Percentiles rank a stretch among this genome's conserved stretches.
phyloP scores from a whole-genome alignment of 2,888 invertebrate species.

The Rhimphoctona megacephalus region DNA sequence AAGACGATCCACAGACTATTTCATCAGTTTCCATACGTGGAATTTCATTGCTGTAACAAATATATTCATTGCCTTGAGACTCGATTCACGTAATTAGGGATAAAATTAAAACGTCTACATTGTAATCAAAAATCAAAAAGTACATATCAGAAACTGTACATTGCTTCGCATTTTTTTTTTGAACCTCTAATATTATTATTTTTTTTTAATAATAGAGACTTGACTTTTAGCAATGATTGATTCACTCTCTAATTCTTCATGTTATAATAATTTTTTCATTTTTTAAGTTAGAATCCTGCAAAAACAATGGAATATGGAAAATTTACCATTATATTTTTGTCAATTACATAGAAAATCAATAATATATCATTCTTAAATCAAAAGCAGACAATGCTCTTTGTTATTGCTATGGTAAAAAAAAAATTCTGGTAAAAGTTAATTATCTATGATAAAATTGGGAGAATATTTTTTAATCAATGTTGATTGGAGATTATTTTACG shows the following conservation, averaged over 20 bases:
- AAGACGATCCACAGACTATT: not conserved
- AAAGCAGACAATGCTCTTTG: not conserved
- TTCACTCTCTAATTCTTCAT: no score
- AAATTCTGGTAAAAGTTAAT: not conserved
- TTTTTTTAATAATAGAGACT: no score
- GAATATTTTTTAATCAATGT: not conserved
- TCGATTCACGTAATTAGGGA: not conserved
- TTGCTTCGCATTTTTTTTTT: not conserved
- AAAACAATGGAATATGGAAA: no score
- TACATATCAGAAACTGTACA: not conserved
- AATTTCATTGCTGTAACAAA: not conserved
- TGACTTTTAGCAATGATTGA: no score
- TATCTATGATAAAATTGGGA: not conserved
- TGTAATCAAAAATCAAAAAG: not conserved
- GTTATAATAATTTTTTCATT: not conserved
- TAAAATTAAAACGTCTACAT: not conserved
- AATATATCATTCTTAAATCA: not conserved
- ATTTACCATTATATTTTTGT: not conserved
- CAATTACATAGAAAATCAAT: not conserved
- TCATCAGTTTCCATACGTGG: not conserved
- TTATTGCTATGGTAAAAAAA: not conserved
- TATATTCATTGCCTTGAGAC: not conserved
- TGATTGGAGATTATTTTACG: not conserved
- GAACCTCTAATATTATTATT: no score
- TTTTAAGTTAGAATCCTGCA: no score